Conservation (phyloP, 2,113 vertebrate species). For the Alouatta palliata region DNA sequence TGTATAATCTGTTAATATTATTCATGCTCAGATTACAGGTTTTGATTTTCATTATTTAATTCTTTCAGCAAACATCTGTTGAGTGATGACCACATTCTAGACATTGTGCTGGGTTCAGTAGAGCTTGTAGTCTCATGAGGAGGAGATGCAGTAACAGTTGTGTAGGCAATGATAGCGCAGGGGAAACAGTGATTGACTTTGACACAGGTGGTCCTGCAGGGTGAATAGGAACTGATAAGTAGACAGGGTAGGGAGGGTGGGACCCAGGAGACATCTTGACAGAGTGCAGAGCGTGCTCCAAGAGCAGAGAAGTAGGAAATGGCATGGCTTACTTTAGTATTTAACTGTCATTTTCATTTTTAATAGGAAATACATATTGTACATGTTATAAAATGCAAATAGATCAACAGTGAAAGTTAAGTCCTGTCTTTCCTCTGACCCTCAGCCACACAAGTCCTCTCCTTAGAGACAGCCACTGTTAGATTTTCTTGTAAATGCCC, state of each 20-base stretch:
- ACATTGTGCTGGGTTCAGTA: not conserved
- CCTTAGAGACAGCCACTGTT: not conserved
- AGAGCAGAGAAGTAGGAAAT: not conserved
- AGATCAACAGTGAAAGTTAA: conserved; percentile 10
- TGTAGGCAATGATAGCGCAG: not conserved
- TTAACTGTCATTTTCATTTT: not conserved
- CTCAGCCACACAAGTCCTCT: not conserved
- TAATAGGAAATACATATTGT: not conserved
- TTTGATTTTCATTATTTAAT: conserved; percentile 41
- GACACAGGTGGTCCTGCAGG: not conserved
- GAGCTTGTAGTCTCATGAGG: not conserved
- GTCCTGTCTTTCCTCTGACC: not conserved
- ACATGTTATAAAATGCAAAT: not conserved
- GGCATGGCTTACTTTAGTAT: not conserved
- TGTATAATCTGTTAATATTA: conserved; percentile 42
- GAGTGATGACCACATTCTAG: not conserved
- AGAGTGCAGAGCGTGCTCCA: not conserved
- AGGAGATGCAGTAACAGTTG: not conserved
- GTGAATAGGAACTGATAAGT: not conserved
- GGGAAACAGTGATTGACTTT: not conserved
- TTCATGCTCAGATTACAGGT: conserved; percentile 5
- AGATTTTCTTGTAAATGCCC: not conserved
- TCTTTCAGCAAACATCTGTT: conserved; percentile 18
- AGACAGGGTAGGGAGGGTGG: not conserved
- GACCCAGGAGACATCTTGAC: not conserved